Percentiles rank a stretch among this genome's conserved stretches.
phyloP scores from a whole-genome alignment of 2,888 invertebrate species.

The Spisula solida region DNA sequence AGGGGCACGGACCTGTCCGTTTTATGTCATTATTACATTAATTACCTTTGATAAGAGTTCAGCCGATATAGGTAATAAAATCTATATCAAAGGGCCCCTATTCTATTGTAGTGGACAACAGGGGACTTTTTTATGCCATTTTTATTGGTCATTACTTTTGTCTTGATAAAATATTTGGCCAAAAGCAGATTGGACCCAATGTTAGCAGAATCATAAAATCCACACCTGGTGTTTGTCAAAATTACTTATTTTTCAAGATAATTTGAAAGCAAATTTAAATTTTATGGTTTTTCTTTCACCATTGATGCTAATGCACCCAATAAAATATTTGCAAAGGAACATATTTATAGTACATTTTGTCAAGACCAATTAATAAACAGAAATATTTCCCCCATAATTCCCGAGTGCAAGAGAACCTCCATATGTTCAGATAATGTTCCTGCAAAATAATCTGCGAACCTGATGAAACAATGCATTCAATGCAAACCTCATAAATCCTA shows the following conservation, averaged over 20 bases:
- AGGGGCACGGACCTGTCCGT: constrained; percentile 52
- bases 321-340: constrained; percentile 9
- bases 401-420: not conserved
- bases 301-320: not conserved
- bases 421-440: constrained; percentile 8
- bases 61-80: constrained; percentile 63
- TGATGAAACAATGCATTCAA: not conserved
- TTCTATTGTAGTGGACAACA: constrained; percentile 55
- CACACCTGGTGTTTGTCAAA: constrained; percentile 44
- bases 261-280: not conserved
- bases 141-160: constrained; percentile 64
- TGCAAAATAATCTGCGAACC: not conserved
- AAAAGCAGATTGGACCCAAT: constrained; percentile 61
- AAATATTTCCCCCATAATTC: not conserved
- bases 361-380: constrained; percentile 1
- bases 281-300: constrained; percentile 4
- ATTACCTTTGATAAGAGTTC: constrained; percentile 68
- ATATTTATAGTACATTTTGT: constrained; percentile 18
- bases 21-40: constrained; percentile 73
- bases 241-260: constrained; percentile 20
- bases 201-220: constrained; percentile 50
- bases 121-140: constrained; percentile 64
- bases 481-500: not conserved
- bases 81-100: constrained; percentile 52
- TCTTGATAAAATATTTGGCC: constrained; percentile 64